Evolutionary conservation across 2,113 vertebrate species (phyloP).

Genomic region (Melanocharis versteri): DNA sequence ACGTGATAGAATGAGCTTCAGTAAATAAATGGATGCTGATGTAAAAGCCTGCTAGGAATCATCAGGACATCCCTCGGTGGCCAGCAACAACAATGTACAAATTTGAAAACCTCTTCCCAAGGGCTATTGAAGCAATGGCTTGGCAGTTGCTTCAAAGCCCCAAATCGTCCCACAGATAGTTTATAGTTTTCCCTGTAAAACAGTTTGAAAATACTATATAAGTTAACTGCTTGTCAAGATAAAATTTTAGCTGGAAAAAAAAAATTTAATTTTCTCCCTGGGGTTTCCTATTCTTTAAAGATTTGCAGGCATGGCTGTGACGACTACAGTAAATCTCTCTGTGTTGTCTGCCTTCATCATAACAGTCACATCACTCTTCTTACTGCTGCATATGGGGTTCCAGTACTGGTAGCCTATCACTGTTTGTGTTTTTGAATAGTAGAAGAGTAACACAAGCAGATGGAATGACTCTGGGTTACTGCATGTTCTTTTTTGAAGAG

Average conservation of each 20-base stretch:
- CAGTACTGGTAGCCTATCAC: background rate
- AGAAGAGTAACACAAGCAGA: background rate
- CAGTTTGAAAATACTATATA: background rate
- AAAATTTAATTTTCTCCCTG: background rate
- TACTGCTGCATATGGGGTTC: background rate
- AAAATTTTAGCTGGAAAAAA: background rate
- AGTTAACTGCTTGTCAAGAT: background rate
- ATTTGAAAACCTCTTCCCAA: background rate
- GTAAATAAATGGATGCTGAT: constrained; percentile 19
- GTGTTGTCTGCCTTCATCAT: background rate
- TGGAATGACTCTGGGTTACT: background rate
- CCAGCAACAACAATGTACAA: background rate
- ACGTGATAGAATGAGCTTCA: background rate
- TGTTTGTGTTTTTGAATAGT: background rate
- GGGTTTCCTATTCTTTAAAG: background rate
- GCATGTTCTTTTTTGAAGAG: background rate
- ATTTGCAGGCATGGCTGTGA: background rate
- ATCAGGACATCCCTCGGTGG: background rate
- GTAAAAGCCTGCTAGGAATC: constrained; percentile 11
- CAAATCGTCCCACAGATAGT: background rate
- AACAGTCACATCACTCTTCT: background rate
- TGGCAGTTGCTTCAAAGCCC: background rate
- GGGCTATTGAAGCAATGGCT: background rate
- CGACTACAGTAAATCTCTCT: background rate
- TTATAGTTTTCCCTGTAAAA: background rate